phyloP scores from a whole-genome alignment of 2,113 vertebrate species.

The Tupaia tana region DNA sequence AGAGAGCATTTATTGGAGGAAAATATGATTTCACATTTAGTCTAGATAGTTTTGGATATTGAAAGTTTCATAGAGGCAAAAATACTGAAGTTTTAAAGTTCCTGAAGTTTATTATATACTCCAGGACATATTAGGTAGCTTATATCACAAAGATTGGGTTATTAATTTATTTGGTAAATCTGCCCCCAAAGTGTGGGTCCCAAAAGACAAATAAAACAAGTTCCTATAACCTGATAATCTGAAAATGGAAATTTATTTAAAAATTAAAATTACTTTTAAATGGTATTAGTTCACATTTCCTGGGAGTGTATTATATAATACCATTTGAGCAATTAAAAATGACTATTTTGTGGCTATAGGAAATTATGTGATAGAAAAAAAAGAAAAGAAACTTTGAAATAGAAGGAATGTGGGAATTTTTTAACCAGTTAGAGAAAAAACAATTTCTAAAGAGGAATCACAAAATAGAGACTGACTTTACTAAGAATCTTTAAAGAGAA shows the following conservation, averaged over 20 bases:
- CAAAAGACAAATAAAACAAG: slow-evolving; percentile 14
- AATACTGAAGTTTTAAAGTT: slow-evolving; percentile 64
- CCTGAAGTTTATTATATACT: slow-evolving; percentile 56
- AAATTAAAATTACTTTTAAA: slow-evolving; percentile 59
- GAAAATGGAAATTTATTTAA: slow-evolving; percentile 62
- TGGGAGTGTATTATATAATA: background rate
- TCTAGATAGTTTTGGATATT: slow-evolving; percentile 62
- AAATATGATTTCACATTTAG: slow-evolving; percentile 76
- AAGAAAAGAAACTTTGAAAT: background rate
- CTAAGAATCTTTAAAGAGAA: background rate
- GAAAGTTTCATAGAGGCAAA: slow-evolving; percentile 60
- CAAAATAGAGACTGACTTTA: background rate
- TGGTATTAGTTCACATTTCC: background rate
- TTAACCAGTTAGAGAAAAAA: background rate
- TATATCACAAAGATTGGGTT: slow-evolving; percentile 1
- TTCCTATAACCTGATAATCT: background rate
- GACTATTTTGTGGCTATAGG: background rate
- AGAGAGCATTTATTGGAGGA: slow-evolving; percentile 69
- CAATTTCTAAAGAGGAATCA: background rate
- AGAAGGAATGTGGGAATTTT: background rate
- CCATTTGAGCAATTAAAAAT: background rate
- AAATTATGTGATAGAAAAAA: background rate
- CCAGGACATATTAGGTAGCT: slow-evolving; percentile 36
- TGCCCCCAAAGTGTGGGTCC: background rate
- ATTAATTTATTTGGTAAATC: slow-evolving; percentile 51